Conservation (phyloP, 2,888 invertebrate species). For the Brenthis daphne region DNA sequence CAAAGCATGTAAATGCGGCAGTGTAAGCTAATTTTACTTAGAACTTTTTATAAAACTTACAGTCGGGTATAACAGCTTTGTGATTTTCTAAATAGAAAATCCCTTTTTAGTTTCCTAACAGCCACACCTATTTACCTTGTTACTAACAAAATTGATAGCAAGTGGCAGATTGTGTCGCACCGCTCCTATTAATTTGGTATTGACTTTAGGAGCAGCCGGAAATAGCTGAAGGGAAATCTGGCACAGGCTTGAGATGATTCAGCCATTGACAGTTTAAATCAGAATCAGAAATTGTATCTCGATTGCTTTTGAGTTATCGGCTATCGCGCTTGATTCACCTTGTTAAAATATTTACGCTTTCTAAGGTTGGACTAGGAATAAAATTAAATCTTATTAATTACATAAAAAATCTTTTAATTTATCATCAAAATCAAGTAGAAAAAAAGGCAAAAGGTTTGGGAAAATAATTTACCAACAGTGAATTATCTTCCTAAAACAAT, state of each 20-base stretch:
- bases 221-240: conserved; percentile 41
- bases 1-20: no score
- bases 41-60: neutral
- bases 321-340: neutral
- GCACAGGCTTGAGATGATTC: conserved; percentile 38
- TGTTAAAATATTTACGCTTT: neutral
- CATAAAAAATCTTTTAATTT: no score
- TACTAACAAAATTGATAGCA: conserved; percentile 32
- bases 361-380: no score
- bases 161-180: conserved; percentile 40
- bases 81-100: conserved; percentile 13
- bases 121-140: conserved; percentile 31
- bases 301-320: conserved; percentile 15
- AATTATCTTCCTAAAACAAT: no score
- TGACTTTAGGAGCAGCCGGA: conserved; percentile 39
- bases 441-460: no score
- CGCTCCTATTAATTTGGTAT: conserved; percentile 40
- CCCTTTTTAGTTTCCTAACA: conserved; percentile 19
- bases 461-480: no score
- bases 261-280: conserved; percentile 24
- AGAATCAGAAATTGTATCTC: conserved; percentile 28
- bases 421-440: no score
- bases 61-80: neutral
- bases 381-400: no score
- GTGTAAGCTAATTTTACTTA: no score